Conservation (phyloP, 2,797 vertebrate genomes). For the Sebastes hopkinsi region DNA sequence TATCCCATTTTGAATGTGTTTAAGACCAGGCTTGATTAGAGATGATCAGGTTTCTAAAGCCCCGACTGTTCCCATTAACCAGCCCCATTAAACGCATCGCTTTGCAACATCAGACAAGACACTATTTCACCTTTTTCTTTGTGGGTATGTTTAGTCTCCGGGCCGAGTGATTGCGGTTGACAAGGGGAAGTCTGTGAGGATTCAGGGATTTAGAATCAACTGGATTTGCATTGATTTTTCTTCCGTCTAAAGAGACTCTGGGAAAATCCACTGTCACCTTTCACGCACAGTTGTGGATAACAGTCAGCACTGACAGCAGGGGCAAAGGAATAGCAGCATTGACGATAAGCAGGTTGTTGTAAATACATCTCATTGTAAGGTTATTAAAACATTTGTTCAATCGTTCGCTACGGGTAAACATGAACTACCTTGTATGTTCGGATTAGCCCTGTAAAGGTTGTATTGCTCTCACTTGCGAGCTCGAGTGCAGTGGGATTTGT, state of each 20-base stretch:
- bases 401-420: neutral
- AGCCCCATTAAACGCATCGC: neutral
- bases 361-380: neutral
- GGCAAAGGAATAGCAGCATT: neutral
- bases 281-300: neutral
- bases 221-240: conserved; percentile 40
- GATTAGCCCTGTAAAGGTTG: no score
- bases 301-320: neutral
- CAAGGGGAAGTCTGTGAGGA: conserved; percentile 20
- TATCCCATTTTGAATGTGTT: neutral
- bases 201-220: conserved; percentile 9
- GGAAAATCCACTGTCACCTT: neutral
- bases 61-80: neutral
- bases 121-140: neutral
- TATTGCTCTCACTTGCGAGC: neutral
- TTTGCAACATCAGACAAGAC: neutral
- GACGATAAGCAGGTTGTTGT: neutral
- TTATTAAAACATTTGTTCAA: neutral
- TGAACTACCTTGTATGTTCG: neutral
- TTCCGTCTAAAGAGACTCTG: neutral
- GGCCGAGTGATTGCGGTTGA: conserved; percentile 20
- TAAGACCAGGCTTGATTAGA: neutral
- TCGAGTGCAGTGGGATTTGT: neutral
- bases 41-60: neutral
- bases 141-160: conserved; percentile 1